Conservation (phyloP, 2,888 invertebrate genomes). For the Stictocephala bisonia region DNA sequence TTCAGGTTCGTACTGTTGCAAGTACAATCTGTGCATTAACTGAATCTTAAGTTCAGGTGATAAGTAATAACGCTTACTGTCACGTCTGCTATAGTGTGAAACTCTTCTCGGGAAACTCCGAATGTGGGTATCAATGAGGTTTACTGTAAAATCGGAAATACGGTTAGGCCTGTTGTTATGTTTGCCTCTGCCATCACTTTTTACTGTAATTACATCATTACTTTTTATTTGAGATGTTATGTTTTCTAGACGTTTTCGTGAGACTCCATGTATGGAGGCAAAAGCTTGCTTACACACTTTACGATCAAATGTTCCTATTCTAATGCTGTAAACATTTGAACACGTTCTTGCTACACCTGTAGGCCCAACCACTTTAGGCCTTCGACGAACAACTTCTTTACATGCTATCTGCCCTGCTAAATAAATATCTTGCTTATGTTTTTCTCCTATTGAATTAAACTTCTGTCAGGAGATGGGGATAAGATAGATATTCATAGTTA, state of each 20-base stretch:
- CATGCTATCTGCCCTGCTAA: constrained; percentile 1
- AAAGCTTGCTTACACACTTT: constrained; percentile 36
- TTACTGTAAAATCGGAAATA: constrained; percentile 3
- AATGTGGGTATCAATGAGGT: constrained; percentile 20
- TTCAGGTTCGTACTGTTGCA: constrained; percentile 30
- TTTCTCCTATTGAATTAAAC: constrained; percentile 16
- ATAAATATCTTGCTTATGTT: constrained; percentile 33
- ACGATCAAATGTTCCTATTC: constrained; percentile 22
- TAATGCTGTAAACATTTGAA: constrained; percentile 22
- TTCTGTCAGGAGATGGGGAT: too few relatives aligned
- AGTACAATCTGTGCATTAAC: constrained; percentile 29
- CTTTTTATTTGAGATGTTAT: constrained; percentile 15
- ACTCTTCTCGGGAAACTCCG: constrained; percentile 33
- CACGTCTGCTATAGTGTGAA: constrained; percentile 35
- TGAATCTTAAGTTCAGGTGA: constrained; percentile 25
- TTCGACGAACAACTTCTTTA: constrained; percentile 7
- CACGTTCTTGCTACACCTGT: background rate
- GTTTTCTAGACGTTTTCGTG: constrained; percentile 30
- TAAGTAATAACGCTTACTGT: constrained; percentile 29
- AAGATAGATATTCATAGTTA: too few relatives aligned
- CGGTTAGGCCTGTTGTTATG: constrained; percentile 32
- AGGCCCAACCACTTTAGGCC: constrained; percentile 24
- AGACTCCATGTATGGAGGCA: constrained; percentile 33
- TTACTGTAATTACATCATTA: constrained; percentile 27
- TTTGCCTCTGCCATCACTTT: constrained; percentile 25